Conservation (phyloP, 2,888 invertebrate species). For the Dendrolimus pini region DNA sequence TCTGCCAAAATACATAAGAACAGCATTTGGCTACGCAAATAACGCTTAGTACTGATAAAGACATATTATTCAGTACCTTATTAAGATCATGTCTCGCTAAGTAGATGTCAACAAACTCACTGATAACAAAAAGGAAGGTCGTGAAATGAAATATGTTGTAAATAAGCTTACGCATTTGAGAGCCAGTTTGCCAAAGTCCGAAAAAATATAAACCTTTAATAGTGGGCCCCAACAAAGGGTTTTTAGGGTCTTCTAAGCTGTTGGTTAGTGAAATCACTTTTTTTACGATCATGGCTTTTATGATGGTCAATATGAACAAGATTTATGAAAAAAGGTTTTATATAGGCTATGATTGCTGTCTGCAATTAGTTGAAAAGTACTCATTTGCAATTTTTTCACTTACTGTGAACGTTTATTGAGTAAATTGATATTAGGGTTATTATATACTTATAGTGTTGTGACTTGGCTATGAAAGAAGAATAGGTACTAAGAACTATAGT, state of each 20-base stretch:
- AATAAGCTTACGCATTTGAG: constrained; percentile 22
- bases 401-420: not conserved
- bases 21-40: constrained; percentile 31
- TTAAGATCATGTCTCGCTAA: constrained; percentile 32
- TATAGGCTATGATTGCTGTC: not conserved
- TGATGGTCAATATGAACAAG: constrained; percentile 6
- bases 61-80: constrained; percentile 36
- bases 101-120: constrained; percentile 36
- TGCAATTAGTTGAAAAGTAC: too few relatives aligned
- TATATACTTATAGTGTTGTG: not conserved
- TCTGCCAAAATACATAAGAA: constrained; percentile 25
- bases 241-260: constrained; percentile 34
- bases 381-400: not conserved
- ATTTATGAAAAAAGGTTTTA: not conserved
- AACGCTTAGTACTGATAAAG: constrained; percentile 30
- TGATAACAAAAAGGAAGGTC: constrained; percentile 28
- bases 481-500: too few relatives aligned
- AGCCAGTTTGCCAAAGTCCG: constrained; percentile 37
- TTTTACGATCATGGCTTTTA: constrained; percentile 23
- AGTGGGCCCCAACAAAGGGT: constrained; percentile 50
- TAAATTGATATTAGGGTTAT: not conserved
- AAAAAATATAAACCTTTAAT: constrained; percentile 40
- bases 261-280: constrained; percentile 25
- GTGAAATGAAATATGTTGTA: constrained; percentile 29
- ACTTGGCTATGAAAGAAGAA: not conserved